Conservation (phyloP, 2,113 vertebrate genomes). For the Emydocephalus ijimae region DNA sequence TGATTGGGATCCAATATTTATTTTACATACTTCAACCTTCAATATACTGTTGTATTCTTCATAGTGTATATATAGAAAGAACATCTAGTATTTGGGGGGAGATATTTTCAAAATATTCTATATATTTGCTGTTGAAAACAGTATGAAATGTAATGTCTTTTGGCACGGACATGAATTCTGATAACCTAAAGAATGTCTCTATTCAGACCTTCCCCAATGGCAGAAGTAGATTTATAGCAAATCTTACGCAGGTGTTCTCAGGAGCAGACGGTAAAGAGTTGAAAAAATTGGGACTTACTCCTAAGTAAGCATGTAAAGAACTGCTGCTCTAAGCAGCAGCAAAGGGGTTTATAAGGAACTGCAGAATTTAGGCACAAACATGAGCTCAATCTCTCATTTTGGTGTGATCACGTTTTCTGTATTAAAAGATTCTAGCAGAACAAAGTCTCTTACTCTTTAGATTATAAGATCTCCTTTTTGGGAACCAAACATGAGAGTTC, state of each 20-base stretch:
- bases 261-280: not conserved
- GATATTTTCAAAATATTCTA: not conserved
- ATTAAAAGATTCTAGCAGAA: not conserved
- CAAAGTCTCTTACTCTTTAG: not conserved
- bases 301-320: not conserved
- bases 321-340: not conserved
- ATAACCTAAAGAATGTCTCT: not conserved
- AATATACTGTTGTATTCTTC: not conserved
- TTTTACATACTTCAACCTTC: not conserved
- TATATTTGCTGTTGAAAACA: not conserved
- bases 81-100: not conserved
- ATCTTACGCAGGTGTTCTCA: not conserved
- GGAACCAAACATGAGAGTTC: not conserved
- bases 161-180: not conserved
- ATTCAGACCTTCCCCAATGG: not conserved
- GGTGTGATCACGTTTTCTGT: not conserved
- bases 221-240: not conserved
- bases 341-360: slow-evolving; percentile 36
- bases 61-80: not conserved
- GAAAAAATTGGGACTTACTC: not conserved
- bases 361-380: slow-evolving; percentile 39
- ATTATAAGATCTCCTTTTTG: not conserved
- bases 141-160: not conserved
- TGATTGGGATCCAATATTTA: not conserved
- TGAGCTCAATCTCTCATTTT: not conserved